Percentiles rank a stretch among this genome's conserved stretches.
Evolutionary conservation across 2,113 vertebrate genomes (phyloP).

Genomic region (Glaucidium brasilianum): DNA sequence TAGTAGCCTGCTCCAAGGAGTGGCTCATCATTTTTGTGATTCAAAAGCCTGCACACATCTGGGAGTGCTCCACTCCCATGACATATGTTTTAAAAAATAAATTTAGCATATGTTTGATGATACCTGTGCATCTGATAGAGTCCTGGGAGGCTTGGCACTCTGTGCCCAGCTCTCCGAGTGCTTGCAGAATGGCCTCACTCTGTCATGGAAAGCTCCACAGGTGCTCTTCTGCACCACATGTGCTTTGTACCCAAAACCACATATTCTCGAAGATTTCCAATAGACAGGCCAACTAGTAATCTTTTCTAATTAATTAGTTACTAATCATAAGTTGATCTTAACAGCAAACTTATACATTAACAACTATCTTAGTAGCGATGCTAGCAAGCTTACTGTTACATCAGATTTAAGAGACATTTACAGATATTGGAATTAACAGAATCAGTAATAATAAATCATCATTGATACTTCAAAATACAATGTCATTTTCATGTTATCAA

Average conservation of each 20-base stretch:
- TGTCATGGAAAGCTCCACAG: not conserved
- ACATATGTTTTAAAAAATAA: not conserved
- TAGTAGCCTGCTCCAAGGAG: not conserved
- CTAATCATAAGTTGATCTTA: not conserved
- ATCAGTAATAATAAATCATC: not conserved
- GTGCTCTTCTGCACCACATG: not conserved
- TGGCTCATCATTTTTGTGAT: not conserved
- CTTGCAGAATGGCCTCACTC: not conserved
- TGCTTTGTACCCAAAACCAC: not conserved
- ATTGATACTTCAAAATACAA: too few relatives aligned
- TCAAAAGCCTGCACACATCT: not conserved
- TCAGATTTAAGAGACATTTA: not conserved
- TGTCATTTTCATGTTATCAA: not conserved
- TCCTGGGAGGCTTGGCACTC: not conserved
- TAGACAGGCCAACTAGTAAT: not conserved
- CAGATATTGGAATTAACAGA: not conserved
- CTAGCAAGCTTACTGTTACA: not conserved
- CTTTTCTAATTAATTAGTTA: not conserved
- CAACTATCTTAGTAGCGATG: not conserved
- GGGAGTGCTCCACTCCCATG: not conserved
- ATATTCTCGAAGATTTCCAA: not conserved
- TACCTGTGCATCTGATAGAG: not conserved
- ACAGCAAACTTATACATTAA: not conserved
- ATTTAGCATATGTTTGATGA: not conserved
- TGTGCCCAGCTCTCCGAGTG: not conserved